A percentile compares a stretch with the other conserved stretches of the same genome.
These are phyloP conservation scores for Chaunax sp. DNA, from an alignment of 2,797 vertebrate genomes.

Conservation along the genomic window DNA sequence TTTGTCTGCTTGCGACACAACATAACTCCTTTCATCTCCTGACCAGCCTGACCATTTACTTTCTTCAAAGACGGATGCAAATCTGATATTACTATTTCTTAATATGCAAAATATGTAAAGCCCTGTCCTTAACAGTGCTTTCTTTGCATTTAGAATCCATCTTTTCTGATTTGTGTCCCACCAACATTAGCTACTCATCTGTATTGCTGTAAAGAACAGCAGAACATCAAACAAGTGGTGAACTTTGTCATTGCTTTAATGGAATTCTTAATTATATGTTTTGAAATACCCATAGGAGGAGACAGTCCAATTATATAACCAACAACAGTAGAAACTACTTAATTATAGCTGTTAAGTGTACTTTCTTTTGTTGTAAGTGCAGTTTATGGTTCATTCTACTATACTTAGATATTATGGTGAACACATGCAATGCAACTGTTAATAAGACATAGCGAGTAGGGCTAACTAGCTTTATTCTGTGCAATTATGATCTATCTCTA, in stretches of 20 bases:
- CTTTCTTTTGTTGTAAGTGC: not conserved
- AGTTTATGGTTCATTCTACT: not conserved
- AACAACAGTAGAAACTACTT: conserved; percentile 1
- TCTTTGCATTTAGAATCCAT: conserved; percentile 1
- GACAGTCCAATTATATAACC: not conserved
- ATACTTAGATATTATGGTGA: no score
- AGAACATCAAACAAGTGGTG: not conserved
- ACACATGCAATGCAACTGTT: no score
- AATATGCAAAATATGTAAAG: not conserved
- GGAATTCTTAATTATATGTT: not conserved
- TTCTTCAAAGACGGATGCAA: not conserved
- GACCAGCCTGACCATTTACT: not conserved
- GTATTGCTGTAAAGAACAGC: conserved; percentile 9
- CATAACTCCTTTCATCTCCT: not conserved
- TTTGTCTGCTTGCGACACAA: not conserved
- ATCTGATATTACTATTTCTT: conserved; percentile 6
- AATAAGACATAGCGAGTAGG: no score
- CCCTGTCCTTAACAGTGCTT: not conserved
- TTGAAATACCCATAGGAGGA: not conserved
- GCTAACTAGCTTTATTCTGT: not conserved
- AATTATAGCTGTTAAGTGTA: not conserved
- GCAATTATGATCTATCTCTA: not conserved
- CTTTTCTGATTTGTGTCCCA: not conserved
- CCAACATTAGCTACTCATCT: conserved; percentile 12
- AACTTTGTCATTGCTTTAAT: conserved; percentile 2